Percentiles rank a stretch among this genome's conserved stretches.
Evolutionary conservation across 37 sponge, comb jelly and placozoan genomes (phyloP).

Genomic region (Cliona cf. orientalis): DNA sequence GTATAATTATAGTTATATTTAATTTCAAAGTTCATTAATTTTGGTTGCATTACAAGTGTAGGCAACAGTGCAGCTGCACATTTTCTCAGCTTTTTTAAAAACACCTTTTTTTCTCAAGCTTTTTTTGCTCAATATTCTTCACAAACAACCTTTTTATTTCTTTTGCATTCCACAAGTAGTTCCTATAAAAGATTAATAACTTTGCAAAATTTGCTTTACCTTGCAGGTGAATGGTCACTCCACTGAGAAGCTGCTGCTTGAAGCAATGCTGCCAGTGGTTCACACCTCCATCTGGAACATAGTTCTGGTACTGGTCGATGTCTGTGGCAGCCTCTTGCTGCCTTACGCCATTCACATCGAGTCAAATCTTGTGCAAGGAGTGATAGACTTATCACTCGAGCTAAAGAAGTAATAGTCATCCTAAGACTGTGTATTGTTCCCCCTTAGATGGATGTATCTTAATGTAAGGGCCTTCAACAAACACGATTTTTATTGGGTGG

Average conservation of each 20-base stretch:
- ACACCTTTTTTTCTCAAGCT: too few species aligned
- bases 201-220: too few species aligned
- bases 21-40: not conserved
- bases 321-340: conserved; percentile 21
- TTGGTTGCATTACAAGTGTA: too few species aligned
- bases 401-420: not conserved
- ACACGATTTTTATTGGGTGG: not conserved
- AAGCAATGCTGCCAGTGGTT: conserved; percentile 10
- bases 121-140: too few species aligned
- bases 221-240: conserved; percentile 7
- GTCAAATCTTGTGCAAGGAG: not conserved
- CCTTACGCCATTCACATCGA: conserved; percentile 32
- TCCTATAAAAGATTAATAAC: too few species aligned
- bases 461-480: not conserved
- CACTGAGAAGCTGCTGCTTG: conserved; percentile 2
- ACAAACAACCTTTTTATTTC: too few species aligned
- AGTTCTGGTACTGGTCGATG: conserved; percentile 1
- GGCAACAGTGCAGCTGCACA: too few species aligned
- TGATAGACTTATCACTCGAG: conserved; percentile 3
- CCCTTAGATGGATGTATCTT: too few species aligned
- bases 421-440: too few species aligned
- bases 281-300: conserved; percentile 22
- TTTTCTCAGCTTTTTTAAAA: too few species aligned
- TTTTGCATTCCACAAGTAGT: too few species aligned
- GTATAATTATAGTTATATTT: not conserved